Conservation (phyloP, 2,888 invertebrate species). For the Antheraea assamensis region DNA sequence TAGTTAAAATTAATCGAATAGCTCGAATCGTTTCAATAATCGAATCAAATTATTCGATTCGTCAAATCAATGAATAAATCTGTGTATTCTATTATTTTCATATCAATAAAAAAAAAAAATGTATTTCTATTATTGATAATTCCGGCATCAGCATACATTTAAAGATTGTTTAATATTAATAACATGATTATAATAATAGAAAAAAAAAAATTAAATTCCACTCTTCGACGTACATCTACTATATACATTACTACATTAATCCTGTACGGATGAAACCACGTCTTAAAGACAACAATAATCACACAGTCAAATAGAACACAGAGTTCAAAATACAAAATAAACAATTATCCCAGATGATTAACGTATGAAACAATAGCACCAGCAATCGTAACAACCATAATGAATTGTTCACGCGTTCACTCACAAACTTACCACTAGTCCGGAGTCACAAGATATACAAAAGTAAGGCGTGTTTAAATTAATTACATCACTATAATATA, state of each 20-base stretch:
- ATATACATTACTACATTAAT: conserved; percentile 15
- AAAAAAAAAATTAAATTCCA: not conserved
- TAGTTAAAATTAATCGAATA: too few species aligned
- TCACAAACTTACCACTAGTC: conserved; percentile 25
- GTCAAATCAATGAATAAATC: too few species aligned
- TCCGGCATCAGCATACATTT: not conserved
- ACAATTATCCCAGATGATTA: conserved; percentile 1
- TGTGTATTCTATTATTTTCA: not conserved
- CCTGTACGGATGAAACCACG: conserved; percentile 11
- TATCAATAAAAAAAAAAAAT: not conserved
- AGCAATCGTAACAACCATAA: conserved; percentile 67
- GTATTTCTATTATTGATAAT: not conserved
- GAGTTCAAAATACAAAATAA: conserved; percentile 9
- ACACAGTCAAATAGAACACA: conserved; percentile 15
- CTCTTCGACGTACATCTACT: not conserved
- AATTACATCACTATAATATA: not conserved
- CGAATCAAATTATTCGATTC: too few species aligned
- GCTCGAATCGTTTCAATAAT: too few species aligned
- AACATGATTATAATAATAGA: not conserved
- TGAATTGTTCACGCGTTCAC: conserved; percentile 32
- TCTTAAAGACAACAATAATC: conserved; percentile 12
- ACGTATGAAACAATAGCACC: conserved; percentile 63
- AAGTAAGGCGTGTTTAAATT: conserved; percentile 4
- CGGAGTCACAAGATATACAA: conserved; percentile 14
- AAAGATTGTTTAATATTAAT: not conserved